A percentile compares a stretch with the other conserved stretches of the same genome.
phyloP scores from a whole-genome alignment of 2,113 vertebrate species.

The Chloropsis cyanopogon region DNA sequence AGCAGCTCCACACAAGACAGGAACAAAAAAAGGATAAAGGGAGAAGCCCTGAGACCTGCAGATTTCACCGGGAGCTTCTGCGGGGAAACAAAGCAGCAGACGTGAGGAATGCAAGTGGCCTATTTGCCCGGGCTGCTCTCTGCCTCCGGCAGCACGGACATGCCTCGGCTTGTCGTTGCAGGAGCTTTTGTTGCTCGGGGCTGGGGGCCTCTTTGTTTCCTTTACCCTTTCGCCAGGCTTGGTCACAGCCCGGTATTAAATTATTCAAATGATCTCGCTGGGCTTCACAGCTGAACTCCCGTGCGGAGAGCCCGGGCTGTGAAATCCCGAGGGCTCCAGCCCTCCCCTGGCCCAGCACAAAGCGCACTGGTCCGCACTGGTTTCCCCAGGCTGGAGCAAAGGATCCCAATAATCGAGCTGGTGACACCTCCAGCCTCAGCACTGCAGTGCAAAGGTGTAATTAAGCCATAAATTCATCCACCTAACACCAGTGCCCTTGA shows the following conservation, averaged over 20 bases:
- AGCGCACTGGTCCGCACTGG: background rate
- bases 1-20: background rate
- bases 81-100: slow-evolving; percentile 56
- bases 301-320: background rate
- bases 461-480: background rate
- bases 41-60: slow-evolving; percentile 24
- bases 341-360: background rate
- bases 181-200: slow-evolving; percentile 55
- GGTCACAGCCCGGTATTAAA: slow-evolving; percentile 54
- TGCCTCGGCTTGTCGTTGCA: slow-evolving; percentile 45
- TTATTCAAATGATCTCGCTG: slow-evolving; percentile 38
- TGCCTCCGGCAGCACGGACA: slow-evolving; percentile 32
- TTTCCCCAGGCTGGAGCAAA: background rate
- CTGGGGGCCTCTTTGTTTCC: slow-evolving; percentile 62
- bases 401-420: background rate
- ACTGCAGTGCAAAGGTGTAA: background rate
- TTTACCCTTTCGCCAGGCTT: slow-evolving; percentile 47
- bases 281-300: slow-evolving; percentile 1
- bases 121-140: slow-evolving; percentile 20
- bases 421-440: background rate
- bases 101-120: slow-evolving; percentile 51
- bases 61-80: slow-evolving; percentile 19
- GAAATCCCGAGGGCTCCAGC: background rate
- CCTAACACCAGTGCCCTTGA: background rate
- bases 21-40: background rate